These are phyloP conservation scores for Cygnus olor DNA, from an alignment of 2,797 vertebrate genomes.

Conservation along the genomic window DNA sequence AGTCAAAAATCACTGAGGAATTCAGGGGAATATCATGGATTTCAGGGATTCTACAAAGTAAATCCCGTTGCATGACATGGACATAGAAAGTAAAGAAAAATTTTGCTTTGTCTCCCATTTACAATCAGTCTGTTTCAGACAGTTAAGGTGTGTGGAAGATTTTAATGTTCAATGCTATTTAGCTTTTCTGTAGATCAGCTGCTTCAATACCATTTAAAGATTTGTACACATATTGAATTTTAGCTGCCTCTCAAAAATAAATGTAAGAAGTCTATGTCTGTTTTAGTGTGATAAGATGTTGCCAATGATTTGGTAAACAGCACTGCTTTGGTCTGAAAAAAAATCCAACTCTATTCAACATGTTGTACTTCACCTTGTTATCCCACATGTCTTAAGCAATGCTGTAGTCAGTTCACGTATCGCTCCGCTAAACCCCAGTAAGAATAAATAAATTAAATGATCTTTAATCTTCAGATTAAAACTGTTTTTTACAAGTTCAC, in stretches of 20 bases:
- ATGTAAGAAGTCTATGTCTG: slow-evolving; percentile 35
- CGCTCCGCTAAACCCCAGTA: background rate
- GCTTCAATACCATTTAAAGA: slow-evolving; percentile 34
- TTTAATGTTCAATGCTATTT: background rate
- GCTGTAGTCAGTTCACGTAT: background rate
- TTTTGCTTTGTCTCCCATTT: background rate
- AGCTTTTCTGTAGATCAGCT: slow-evolving; percentile 29
- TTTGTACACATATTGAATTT: slow-evolving; percentile 27
- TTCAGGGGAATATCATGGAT: background rate
- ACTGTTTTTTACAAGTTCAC: background rate
- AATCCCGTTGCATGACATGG: background rate
- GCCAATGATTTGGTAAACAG: slow-evolving; percentile 35
- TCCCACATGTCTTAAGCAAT: background rate
- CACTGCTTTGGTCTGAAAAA: background rate
- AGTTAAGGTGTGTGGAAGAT: background rate
- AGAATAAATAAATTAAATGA: slow-evolving; percentile 20
- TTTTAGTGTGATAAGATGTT: slow-evolving; percentile 60
- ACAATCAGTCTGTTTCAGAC: background rate
- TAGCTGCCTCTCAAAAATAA: slow-evolving; percentile 48
- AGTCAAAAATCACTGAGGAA: background rate
- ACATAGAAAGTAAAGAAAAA: background rate
- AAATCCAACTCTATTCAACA: background rate
- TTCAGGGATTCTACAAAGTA: background rate
- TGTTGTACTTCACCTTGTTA: background rate
- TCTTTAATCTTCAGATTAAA: slow-evolving; percentile 17